Conservation (phyloP, 2,797 vertebrate species). For the Acanthiza pusilla region DNA sequence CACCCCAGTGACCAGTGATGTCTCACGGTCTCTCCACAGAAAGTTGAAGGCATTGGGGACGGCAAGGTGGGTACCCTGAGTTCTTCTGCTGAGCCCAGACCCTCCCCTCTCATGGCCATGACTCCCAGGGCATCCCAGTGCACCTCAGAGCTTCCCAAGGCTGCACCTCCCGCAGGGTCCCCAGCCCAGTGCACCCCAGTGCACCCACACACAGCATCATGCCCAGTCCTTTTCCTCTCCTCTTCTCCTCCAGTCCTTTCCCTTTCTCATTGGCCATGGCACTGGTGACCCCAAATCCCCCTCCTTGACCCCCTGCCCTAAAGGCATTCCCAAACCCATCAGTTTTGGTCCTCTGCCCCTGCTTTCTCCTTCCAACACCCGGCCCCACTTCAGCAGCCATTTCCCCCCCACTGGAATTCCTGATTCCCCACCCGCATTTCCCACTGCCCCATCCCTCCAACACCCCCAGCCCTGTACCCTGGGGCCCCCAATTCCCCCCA, state of each 20-base stretch:
- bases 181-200: neutral
- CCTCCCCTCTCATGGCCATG: neutral
- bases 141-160: neutral
- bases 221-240: neutral
- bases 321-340: neutral
- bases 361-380: neutral
- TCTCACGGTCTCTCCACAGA: neutral
- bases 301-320: neutral
- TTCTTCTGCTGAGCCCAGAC: neutral
- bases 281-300: neutral
- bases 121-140: neutral
- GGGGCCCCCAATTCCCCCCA: too few species aligned
- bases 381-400: accelerated
- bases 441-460: neutral
- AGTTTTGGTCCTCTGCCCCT: neutral
- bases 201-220: neutral
- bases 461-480: too few species aligned
- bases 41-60: accelerated
- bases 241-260: neutral
- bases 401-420: neutral
- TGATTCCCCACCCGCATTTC: neutral
- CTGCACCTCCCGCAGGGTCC: neutral
- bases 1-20: neutral
- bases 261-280: neutral
- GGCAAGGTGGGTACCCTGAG: neutral